These are phyloP conservation scores for Notarius lentiginosus DNA, from an alignment of 2,113 vertebrate species.

Conservation along the genomic window DNA sequence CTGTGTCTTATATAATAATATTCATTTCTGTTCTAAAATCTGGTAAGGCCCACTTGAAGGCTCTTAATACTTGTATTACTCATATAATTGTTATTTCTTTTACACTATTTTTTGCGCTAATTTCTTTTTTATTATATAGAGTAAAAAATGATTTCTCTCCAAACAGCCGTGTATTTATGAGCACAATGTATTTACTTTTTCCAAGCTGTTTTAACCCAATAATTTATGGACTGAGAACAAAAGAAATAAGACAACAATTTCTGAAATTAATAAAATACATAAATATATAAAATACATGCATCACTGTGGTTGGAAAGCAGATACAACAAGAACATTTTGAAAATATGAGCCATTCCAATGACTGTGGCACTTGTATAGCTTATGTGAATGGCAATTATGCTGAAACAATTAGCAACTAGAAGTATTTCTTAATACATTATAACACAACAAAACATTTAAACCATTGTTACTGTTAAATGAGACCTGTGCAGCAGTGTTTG, in stretches of 20 bases:
- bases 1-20: constrained; percentile 39
- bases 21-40: constrained; percentile 41
- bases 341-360: not conserved
- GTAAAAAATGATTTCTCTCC: constrained; percentile 50
- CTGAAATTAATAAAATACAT: constrained; percentile 31
- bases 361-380: not conserved
- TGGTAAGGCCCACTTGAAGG: constrained; percentile 36
- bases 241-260: constrained; percentile 50
- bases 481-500: not conserved
- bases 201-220: constrained; percentile 54
- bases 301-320: not conserved
- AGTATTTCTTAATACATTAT: not conserved
- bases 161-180: constrained; percentile 47
- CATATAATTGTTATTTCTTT: constrained; percentile 43
- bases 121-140: constrained; percentile 49
- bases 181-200: constrained; percentile 50
- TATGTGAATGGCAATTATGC: not conserved
- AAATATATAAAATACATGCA: not conserved
- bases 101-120: constrained; percentile 38
- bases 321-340: not conserved
- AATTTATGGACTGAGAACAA: constrained; percentile 58
- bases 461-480: not conserved
- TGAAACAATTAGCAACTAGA: not conserved
- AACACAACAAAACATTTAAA: not conserved
- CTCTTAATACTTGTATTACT: constrained; percentile 48